Percentiles rank a stretch among this genome's conserved stretches.
phyloP scores from a whole-genome alignment of 2,888 invertebrate species.

The Tenthredo mesomela region DNA sequence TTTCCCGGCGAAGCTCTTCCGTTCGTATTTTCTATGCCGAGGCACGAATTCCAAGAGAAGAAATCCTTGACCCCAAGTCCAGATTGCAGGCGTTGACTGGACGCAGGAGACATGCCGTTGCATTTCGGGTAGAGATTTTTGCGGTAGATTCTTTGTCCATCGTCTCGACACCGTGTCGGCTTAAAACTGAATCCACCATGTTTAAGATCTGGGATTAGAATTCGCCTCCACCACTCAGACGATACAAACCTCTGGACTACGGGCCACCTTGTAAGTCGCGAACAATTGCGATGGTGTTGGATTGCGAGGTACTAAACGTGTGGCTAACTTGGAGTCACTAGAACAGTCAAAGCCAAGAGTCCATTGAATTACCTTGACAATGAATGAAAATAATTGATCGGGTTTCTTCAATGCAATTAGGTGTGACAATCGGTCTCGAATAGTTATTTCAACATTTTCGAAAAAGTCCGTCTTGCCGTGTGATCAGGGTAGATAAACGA shows the following conservation, averaged over 20 bases:
- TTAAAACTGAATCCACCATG: slow-evolving; percentile 19
- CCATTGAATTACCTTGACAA: not conserved
- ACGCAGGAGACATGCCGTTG: not conserved
- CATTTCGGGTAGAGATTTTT: slow-evolving; percentile 27
- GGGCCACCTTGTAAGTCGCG: not conserved
- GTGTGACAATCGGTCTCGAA: not conserved
- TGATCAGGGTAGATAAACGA: not conserved
- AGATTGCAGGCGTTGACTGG: slow-evolving; percentile 11
- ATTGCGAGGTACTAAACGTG: slow-evolving; percentile 26
- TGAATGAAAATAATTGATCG: not conserved
- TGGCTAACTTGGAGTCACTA: not conserved
- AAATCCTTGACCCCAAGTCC: slow-evolving; percentile 32
- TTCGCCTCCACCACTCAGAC: not conserved
- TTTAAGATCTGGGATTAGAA: slow-evolving; percentile 31
- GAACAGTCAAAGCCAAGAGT: not conserved
- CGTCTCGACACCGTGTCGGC: not conserved
- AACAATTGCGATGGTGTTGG: slow-evolving; percentile 35
- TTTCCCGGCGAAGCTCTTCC: not conserved
- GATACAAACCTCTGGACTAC: slow-evolving; percentile 10
- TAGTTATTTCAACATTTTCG: not conserved
- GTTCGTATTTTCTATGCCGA: slow-evolving; percentile 10
- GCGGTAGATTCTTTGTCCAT: not conserved
- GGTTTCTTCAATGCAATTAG: not conserved
- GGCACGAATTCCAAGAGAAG: slow-evolving; percentile 7
- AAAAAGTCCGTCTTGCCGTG: not conserved